Percentiles rank a stretch among this genome's conserved stretches.
Evolutionary conservation across 1,140 invertebrate genomes (phyloP).

Genomic region (Temnothorax curvispinosus): DNA sequence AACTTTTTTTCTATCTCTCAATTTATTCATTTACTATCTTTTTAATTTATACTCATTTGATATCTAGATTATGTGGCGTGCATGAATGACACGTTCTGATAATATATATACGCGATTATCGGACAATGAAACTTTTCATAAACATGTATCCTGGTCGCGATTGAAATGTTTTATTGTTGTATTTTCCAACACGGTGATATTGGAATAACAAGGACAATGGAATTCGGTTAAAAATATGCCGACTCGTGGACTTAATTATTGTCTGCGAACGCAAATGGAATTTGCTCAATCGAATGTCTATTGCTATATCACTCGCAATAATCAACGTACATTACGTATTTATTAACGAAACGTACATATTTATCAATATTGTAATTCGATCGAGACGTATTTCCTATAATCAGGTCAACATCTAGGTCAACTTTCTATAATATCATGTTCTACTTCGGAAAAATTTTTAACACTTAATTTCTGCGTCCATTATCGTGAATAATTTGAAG

Average conservation of each 20-base stretch:
- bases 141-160: background rate
- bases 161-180: background rate
- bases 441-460: background rate
- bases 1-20: background rate
- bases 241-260: background rate
- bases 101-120: background rate
- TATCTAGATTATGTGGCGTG: background rate
- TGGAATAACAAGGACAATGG: background rate
- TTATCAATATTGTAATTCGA: background rate
- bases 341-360: background rate
- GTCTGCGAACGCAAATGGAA: background rate
- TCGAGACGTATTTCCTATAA: background rate
- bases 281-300: background rate
- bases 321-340: no score
- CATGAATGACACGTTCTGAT: background rate
- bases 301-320: no score
- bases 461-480: background rate
- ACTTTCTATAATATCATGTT: background rate
- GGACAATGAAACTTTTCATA: background rate
- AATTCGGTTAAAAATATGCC: background rate
- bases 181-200: background rate
- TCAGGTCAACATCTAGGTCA: background rate
- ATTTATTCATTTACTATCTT: background rate
- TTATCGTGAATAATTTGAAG: background rate
- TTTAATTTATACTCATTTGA: background rate